Percentiles rank a stretch among this genome's conserved stretches.
Conservation (phyloP, 2,888 invertebrate genomes). For the Atethmia centrago region DNA sequence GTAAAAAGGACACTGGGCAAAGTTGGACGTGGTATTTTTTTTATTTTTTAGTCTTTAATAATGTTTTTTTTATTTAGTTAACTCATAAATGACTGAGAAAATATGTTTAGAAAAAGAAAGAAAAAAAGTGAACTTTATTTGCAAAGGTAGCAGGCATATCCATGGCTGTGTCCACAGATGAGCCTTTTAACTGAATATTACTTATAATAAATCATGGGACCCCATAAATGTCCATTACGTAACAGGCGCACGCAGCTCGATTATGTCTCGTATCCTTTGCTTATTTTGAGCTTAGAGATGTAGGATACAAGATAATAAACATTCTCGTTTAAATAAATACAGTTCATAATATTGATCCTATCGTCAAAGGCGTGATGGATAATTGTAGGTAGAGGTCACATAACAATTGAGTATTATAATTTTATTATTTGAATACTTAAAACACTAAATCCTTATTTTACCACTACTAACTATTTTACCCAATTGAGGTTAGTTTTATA, state of each 20-base stretch:
- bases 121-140: not conserved
- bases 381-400: not conserved
- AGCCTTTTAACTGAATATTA: constrained; percentile 46
- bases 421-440: too few species aligned
- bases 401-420: not conserved
- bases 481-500: not conserved
- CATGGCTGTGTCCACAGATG: constrained; percentile 32
- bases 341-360: not conserved
- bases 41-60: too few species aligned
- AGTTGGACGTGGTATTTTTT: too few species aligned
- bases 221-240: constrained; percentile 54
- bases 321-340: not conserved
- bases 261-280: constrained; percentile 4
- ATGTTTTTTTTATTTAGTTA: too few species aligned
- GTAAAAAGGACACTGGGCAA: not conserved
- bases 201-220: constrained; percentile 38
- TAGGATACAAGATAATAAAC: not conserved
- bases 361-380: not conserved
- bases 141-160: not conserved
- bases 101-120: not conserved
- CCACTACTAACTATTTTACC: not conserved
- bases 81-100: too few species aligned
- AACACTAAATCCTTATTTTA: not conserved
- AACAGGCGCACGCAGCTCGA: constrained; percentile 16
- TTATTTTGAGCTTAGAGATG: constrained; percentile 12